Base-by-base conservation (phyloP, 2,888 invertebrate species). In the Linyphia triangularis region DNA sequence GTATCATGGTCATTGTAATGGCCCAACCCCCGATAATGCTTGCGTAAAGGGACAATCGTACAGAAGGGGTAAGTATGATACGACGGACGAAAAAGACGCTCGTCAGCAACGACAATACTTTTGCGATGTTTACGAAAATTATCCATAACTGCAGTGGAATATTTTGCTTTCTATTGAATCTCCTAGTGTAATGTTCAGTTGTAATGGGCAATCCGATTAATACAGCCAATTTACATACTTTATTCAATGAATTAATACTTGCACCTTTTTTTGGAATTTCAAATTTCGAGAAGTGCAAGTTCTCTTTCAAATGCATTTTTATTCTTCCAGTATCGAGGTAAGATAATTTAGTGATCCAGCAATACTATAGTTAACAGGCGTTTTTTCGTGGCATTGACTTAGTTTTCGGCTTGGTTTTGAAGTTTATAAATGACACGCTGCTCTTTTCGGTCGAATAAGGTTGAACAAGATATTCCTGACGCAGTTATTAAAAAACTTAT, bases 171-270 rank as follows among this genome's bases (percentile, higher is more conserved):
- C n/a, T 51, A 19, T 30, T 3, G 4, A 5, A 19, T 30, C n/a
- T 30, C 2, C 22, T n/a, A 24, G 9, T 19, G 16, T 26, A 24
- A 13, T 24, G 33, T 16, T 33, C 22, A 2, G 24, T 9, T 1
- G 79, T 19, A 2, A 79, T 28, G 4, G 79, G 79, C 6, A 67
- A 19, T 28, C 79, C 79, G 6, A 51, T 28, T 10, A 79, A 40
- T 6, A 67, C 9, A 28, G 67, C 57, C 4, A 79, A 5, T 37
- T 40, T n/a, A 9, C 51, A 51, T 16, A 79, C 51, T 67, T 24
- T 79, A 51, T n/a, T 51, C 51, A 51, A 16, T 51, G 28, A 63
- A 63, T 63, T 26, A 28, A 6, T 22, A 22, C 1, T 63, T 1
- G 3, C 28, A 22, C 6, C 10, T 22, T 22, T 63, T 63, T 63